Evolutionary conservation across 37 sponge, comb jelly and placozoan species (phyloP), one percentile per base, ranked within the genome.

Genomic region (Cliona cf. orientalis): DNA sequence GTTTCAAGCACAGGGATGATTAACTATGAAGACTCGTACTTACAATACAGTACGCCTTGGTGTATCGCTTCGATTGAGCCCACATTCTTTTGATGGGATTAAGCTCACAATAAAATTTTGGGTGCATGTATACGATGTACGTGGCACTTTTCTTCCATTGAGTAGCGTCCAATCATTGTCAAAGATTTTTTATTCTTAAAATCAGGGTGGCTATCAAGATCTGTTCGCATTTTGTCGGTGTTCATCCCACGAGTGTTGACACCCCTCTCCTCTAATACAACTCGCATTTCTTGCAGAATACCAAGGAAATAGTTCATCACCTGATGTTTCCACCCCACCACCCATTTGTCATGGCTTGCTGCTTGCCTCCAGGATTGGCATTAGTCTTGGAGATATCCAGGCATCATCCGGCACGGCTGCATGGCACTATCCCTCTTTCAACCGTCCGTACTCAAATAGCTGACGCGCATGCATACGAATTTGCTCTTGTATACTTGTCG

Each of bases 371-470:
- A 37, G 87, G 87, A 21, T 73, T 56, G 3, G 57, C 45, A 41
- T 86, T 79, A 72, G 71, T 78, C n/a, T 58, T 26, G 6, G 32
- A 29, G 23, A 70, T 80, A 53, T 80, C 46, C 9, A 86, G 31
- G 75, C 80, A 79, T 86, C 80, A 5, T 79, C 87, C 12, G 80
- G 63, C 74, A 80, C 72, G 58, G 83, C 89, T 3, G 69, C 55
- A 33, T 87, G 87, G 70, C 81, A 82, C 32, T 75, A 72, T 5
- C 53, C 73, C 31, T 72, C 73, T 49, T 29, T 32, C 37, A 38
- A 34, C 35, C 31, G 17, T 75, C 60, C 59, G 42, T 58, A 75
- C 28, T 75, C 60, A 22, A 75, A 33, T 32, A 75, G 6, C 5
- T 28, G 29, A 28, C 76, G 6, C 2, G 76, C 76, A 21, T 75